Conservation (phyloP, 2,797 vertebrate genomes). For the Gorsachius magnificus region DNA sequence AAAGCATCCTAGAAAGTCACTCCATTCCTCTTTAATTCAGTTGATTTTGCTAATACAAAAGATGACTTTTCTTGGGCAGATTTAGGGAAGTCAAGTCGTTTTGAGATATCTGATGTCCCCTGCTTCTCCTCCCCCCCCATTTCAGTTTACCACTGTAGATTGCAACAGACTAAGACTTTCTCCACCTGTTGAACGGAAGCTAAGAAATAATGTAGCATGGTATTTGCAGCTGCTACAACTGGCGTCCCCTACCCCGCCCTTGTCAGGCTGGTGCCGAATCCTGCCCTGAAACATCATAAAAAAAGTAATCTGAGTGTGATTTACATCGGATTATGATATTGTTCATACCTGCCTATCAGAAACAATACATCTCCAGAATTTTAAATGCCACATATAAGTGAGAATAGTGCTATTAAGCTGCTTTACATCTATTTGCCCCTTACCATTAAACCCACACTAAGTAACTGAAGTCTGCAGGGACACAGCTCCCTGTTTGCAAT, state of each 20-base stretch:
- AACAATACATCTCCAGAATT: background rate
- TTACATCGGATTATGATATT: background rate
- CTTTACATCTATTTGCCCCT: background rate
- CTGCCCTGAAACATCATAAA: background rate
- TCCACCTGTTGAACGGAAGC: background rate
- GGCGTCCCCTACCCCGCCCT: background rate
- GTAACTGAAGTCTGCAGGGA: background rate
- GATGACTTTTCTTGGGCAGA: background rate
- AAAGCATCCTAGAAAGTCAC: background rate
- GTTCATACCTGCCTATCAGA: background rate
- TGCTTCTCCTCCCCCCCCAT: background rate
- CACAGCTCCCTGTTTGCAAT: background rate
- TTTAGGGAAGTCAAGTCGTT: background rate
- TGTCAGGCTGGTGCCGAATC: background rate
- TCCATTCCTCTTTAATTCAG: background rate
- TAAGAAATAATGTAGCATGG: background rate
- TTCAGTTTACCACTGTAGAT: background rate
- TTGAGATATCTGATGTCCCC: background rate
- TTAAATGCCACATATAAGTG: background rate
- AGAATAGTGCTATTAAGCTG: background rate
- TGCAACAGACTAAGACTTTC: background rate
- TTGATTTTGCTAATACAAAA: background rate
- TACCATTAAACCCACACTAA: background rate
- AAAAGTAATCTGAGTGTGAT: background rate
- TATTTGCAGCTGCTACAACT: background rate